A percentile compares a stretch with the other conserved stretches of the same genome.
These are phyloP conservation scores for Periplaneta americana DNA, from an alignment of 1,140 invertebrate species.

Conservation along the genomic window DNA sequence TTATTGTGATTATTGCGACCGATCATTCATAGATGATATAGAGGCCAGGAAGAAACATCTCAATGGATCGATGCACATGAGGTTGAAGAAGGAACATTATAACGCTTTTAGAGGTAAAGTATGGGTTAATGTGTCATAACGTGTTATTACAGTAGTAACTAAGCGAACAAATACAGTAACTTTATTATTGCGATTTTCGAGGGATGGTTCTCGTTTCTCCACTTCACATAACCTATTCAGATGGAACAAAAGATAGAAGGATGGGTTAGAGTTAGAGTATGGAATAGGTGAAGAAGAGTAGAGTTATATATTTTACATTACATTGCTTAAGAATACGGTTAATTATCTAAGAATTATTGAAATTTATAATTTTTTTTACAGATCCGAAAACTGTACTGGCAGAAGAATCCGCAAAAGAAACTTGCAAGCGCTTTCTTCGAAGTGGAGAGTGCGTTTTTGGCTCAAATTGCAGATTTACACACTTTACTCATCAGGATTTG, in stretches of 20 bases:
- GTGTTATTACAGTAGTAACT: too few relatives aligned
- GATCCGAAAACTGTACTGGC: constrained; percentile 50
- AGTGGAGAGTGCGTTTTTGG: constrained; percentile 54
- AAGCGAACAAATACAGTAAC: too few relatives aligned
- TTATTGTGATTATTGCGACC: constrained; percentile 64
- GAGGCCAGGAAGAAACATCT: constrained; percentile 57
- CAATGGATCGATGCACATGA: constrained; percentile 53
- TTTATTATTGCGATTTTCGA: too few relatives aligned
- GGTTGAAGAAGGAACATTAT: constrained; percentile 54
- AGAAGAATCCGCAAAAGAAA: constrained; percentile 51
- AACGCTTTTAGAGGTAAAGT: constrained; percentile 52
- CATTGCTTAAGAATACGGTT: too few relatives aligned
- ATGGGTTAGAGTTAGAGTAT: too few relatives aligned
- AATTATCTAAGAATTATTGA: too few relatives aligned
- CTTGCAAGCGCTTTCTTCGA: constrained; percentile 48
- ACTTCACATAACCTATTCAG: too few relatives aligned
- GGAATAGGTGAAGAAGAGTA: too few relatives aligned
- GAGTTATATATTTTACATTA: too few relatives aligned
- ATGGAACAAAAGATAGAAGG: too few relatives aligned
- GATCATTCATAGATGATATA: constrained; percentile 54
- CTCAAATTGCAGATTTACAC: constrained; percentile 53
- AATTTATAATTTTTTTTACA: constrained; percentile 35
- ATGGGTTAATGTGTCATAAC: not conserved
- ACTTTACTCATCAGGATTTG: constrained; percentile 51
- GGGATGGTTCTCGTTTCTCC: too few relatives aligned